Conservation (phyloP, 2,888 invertebrate genomes). For the Tanytarsus gracilentus region DNA sequence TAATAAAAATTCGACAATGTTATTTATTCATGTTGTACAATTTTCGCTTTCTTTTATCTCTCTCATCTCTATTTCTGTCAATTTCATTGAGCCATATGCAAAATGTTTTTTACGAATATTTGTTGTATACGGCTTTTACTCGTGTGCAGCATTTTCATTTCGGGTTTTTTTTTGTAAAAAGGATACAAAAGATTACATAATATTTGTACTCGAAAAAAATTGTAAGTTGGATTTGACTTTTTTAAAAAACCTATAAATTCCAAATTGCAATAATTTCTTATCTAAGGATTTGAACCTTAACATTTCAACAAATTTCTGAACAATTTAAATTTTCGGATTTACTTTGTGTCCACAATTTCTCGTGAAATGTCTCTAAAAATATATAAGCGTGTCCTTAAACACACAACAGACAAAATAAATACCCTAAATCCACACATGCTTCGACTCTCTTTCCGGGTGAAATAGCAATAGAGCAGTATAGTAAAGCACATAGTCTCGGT, state of each 20-base stretch:
- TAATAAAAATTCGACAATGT: constrained; percentile 27
- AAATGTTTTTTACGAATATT: constrained; percentile 6
- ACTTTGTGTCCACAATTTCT: no score
- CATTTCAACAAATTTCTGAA: no score
- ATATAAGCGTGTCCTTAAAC: no score
- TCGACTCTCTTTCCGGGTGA: constrained; percentile 15
- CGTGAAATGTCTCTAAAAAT: no score
- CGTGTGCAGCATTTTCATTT: constrained; percentile 2
- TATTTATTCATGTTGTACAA: constrained; percentile 27
- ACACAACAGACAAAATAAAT: not conserved
- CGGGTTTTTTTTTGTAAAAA: constrained; percentile 15
- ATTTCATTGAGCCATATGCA: constrained; percentile 5
- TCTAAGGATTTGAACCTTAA: no score
- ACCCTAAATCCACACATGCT: not conserved
- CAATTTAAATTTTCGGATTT: no score
- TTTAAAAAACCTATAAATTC: not conserved
- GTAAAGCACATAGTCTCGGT: constrained; percentile 1
- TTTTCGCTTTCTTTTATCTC: constrained; percentile 1
- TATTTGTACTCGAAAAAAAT: constrained; percentile 23
- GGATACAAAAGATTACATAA: constrained; percentile 26
- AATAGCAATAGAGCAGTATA: not conserved
- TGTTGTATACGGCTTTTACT: no score
- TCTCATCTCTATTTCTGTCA: constrained; percentile 1
- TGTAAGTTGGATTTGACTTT: no score
- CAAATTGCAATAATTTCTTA: constrained; percentile 5